Conservation (phyloP, 2,888 invertebrate species). For the Spialia ferax region DNA sequence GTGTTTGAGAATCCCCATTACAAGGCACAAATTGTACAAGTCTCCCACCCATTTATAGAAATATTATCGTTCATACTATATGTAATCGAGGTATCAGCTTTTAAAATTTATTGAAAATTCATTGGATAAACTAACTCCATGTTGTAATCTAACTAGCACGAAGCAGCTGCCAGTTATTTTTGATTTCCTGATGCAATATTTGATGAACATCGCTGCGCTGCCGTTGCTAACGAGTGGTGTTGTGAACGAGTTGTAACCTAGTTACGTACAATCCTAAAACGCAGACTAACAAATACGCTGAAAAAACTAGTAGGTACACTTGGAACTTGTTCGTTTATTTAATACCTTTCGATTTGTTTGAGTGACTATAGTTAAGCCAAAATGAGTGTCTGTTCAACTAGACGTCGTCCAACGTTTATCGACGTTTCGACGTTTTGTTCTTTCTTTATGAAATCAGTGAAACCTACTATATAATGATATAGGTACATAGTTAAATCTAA, state of each 20-base stretch:
- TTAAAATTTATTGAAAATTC: conserved; percentile 39
- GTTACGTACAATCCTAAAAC: conserved; percentile 33
- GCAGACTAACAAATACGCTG: conserved; percentile 5
- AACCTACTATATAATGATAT: no score
- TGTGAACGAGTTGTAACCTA: conserved; percentile 33
- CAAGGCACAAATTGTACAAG: no score
- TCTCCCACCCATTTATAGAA: background rate
- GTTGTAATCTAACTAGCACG: conserved; percentile 44
- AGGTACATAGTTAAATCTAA: no score
- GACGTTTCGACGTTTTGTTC: no score
- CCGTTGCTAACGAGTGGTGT: conserved; percentile 34
- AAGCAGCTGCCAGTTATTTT: conserved; percentile 35
- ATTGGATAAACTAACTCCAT: conserved; percentile 45
- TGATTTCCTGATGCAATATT: conserved; percentile 39
- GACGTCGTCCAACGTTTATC: no score
- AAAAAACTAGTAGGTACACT: background rate
- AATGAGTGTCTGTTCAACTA: no score
- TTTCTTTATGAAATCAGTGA: no score
- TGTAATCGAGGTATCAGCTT: conserved; percentile 31
- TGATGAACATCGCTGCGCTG: conserved; percentile 27
- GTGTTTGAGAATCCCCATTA: no score
- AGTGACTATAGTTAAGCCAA: background rate
- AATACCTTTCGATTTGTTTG: background rate
- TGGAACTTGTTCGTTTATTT: background rate
- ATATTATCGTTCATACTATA: background rate